Evolutionary conservation across 1,140 invertebrate species (phyloP).

Genomic region (Ladona fulva): DNA sequence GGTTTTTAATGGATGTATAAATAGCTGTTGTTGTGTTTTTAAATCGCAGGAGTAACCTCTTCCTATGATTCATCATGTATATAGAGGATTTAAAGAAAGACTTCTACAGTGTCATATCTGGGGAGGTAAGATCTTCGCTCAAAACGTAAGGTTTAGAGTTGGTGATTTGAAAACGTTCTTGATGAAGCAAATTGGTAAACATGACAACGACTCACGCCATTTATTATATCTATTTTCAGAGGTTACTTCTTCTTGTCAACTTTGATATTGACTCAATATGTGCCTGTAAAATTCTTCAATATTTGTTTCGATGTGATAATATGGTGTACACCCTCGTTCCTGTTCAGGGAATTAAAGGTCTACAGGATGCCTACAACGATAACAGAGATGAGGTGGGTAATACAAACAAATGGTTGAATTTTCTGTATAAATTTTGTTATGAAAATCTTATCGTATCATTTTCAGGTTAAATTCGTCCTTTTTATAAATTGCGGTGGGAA

Average conservation of each 20-base stretch:
- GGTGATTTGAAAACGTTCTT: no score
- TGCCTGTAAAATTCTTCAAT: conserved; percentile 85
- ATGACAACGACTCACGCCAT: not conserved
- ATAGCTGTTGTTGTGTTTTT: not conserved
- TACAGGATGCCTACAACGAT: conserved; percentile 66
- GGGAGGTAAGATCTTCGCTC: conserved; percentile 11
- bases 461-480: conserved; percentile 58
- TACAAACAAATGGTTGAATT: not conserved
- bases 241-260: conserved; percentile 69
- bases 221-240: conserved; percentile 41
- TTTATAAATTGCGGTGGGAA: conserved; percentile 93
- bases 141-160: conserved; percentile 22
- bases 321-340: conserved; percentile 83
- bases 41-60: not conserved
- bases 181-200: not conserved
- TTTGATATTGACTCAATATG: conserved; percentile 90
- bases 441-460: conserved; percentile 19
- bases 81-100: conserved; percentile 21
- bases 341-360: conserved; percentile 64
- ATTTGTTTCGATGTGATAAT: conserved; percentile 80
- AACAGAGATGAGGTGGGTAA: conserved; percentile 60
- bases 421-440: not conserved
- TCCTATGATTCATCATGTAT: conserved; percentile 17
- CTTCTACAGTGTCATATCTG: conserved; percentile 20
- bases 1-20: not conserved